Evolutionary conservation across 2,797 vertebrate genomes (phyloP).

Genomic region (Clarias laeviceps): DNA sequence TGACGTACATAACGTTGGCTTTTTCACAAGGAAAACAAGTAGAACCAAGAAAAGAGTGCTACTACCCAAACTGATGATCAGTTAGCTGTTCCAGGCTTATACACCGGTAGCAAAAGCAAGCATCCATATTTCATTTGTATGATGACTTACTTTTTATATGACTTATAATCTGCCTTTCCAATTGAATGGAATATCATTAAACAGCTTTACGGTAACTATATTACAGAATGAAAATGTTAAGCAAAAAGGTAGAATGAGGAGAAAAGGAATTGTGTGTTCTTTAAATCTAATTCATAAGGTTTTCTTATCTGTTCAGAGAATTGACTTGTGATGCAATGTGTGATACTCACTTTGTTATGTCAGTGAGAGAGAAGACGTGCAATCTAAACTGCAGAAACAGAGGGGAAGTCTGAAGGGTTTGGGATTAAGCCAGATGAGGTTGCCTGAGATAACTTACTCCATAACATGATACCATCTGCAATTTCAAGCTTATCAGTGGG

Average conservation of each 20-base stretch:
- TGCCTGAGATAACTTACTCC: conserved; percentile 51
- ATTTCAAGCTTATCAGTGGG: conserved; percentile 58
- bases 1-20: not conserved
- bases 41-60: conserved; percentile 1
- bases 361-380: conserved; percentile 15
- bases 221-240: conserved; percentile 9
- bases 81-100: not conserved
- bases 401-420: conserved; percentile 26
- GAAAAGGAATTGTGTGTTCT: conserved; percentile 1
- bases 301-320: conserved; percentile 36
- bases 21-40: not conserved
- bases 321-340: conserved; percentile 22
- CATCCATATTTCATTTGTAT: not conserved
- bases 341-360: conserved; percentile 16
- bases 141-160: too few relatives aligned
- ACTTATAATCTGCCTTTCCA: not conserved
- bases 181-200: not conserved
- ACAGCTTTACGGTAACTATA: not conserved
- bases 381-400: conserved; percentile 23
- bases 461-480: conserved; percentile 60
- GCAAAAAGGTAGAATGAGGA: not conserved
- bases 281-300: conserved; percentile 30
- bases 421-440: conserved; percentile 55
- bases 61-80: not conserved
- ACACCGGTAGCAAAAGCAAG: not conserved